Evolutionary conservation across 2,113 vertebrate genomes (phyloP).

Genomic region (Daphoenositta chrysoptera): DNA sequence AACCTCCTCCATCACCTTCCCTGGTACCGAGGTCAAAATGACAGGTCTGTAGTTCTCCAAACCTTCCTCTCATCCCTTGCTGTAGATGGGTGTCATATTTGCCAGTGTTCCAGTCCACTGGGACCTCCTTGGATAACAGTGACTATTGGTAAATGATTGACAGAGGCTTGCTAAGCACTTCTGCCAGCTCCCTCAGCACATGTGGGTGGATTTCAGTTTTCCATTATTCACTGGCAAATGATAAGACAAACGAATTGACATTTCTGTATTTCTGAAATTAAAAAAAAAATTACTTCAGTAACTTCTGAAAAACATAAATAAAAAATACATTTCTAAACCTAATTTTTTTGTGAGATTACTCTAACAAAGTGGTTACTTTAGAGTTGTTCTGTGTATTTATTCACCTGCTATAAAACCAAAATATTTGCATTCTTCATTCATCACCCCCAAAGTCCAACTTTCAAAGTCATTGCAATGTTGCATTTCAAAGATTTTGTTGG

Average conservation of each 20-base stretch:
- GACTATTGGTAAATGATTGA: background rate
- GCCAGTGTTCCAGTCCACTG: background rate
- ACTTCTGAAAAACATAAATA: background rate
- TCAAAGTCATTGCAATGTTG: background rate
- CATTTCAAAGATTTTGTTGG: background rate
- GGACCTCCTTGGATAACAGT: background rate
- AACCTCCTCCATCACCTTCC: background rate
- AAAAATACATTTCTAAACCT: background rate
- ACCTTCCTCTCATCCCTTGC: background rate
- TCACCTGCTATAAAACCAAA: background rate
- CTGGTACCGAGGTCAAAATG: background rate
- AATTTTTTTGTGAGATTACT: background rate
- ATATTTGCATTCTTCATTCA: background rate
- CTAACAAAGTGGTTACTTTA: background rate
- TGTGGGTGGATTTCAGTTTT: background rate
- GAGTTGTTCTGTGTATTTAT: background rate
- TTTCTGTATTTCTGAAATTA: background rate
- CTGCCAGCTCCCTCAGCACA: background rate
- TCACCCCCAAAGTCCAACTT: background rate
- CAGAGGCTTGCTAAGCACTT: background rate
- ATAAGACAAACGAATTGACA: background rate
- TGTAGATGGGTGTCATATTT: background rate
- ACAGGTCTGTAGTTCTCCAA: background rate
- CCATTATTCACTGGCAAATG: background rate
- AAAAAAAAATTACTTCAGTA: background rate